A percentile compares a stretch with the other conserved stretches of the same genome.
phyloP scores from a whole-genome alignment of 2,113 vertebrate species.

The Oreocharis arfaki region DNA sequence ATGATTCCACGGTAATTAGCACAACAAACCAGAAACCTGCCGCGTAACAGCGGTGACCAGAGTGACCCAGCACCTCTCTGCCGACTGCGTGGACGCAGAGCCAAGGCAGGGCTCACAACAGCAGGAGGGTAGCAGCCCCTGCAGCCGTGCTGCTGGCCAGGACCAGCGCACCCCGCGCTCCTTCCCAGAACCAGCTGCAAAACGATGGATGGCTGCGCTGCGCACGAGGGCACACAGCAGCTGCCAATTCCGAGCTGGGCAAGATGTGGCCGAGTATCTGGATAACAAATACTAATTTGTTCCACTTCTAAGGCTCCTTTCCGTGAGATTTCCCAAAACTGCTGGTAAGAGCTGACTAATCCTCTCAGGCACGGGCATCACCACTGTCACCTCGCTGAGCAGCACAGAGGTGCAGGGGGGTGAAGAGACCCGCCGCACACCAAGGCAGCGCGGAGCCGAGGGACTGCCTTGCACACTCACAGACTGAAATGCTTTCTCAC shows the following conservation, averaged over 20 bases:
- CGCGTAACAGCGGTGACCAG: accelerated
- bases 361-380: not conserved
- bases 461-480: not conserved
- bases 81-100: accelerated
- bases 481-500: not conserved
- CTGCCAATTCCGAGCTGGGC: accelerated
- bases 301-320: not conserved
- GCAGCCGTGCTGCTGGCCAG: not conserved
- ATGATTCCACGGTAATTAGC: not conserved
- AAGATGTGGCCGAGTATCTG: not conserved
- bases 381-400: not conserved
- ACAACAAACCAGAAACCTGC: not conserved
- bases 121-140: not conserved
- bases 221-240: not conserved
- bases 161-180: not conserved
- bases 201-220: not conserved
- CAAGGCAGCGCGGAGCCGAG: not conserved
- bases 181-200: not conserved
- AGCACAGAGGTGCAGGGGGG: not conserved
- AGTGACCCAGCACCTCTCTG: not conserved
- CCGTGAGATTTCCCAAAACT: not conserved
- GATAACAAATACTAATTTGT: not conserved
- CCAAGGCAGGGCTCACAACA: not conserved
- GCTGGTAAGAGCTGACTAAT: not conserved
- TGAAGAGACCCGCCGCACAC: not conserved